These are phyloP conservation scores for Hydrotaea diabolus DNA, from an alignment of 2,888 invertebrate species.

Conservation along the genomic window DNA sequence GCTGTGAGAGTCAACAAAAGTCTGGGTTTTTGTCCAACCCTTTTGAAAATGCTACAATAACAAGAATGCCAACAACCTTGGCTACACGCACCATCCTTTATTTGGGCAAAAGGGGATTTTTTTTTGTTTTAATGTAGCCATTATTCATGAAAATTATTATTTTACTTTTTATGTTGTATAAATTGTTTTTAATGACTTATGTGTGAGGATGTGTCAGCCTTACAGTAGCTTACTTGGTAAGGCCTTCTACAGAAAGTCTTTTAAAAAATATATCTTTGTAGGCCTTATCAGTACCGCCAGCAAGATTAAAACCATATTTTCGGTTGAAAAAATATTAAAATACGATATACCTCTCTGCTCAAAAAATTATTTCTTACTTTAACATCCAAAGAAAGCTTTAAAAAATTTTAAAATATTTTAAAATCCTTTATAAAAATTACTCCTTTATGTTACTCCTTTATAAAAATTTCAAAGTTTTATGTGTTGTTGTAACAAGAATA, in stretches of 20 bases:
- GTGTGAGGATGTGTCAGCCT: background rate
- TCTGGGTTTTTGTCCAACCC: slow-evolving; percentile 28
- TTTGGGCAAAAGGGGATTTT: background rate
- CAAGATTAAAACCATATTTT: too few relatives aligned
- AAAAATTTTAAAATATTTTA: too few relatives aligned
- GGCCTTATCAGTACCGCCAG: background rate
- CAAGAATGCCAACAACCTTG: slow-evolving; percentile 24
- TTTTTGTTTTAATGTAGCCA: slow-evolving; percentile 36
- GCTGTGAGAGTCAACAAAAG: slow-evolving; percentile 20
- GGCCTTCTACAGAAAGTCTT: background rate
- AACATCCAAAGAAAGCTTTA: too few relatives aligned
- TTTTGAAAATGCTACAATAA: background rate
- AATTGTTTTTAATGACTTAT: slow-evolving; percentile 32
- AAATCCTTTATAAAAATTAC: too few relatives aligned
- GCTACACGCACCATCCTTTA: slow-evolving; percentile 29
- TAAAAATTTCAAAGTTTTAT: too few relatives aligned
- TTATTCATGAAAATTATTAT: slow-evolving; percentile 42
- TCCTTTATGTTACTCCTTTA: too few relatives aligned
- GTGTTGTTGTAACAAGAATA: too few relatives aligned
- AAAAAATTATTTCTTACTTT: too few relatives aligned
- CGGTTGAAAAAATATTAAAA: too few relatives aligned
- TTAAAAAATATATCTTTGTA: background rate
- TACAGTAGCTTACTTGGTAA: too few relatives aligned
- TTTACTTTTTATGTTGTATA: slow-evolving; percentile 38
- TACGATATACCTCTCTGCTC: too few relatives aligned